Percentiles rank a stretch among this genome's conserved stretches.
These are phyloP conservation scores for Mallotus villosus DNA, from an alignment of 2,797 vertebrate species.

Conservation along the genomic window DNA sequence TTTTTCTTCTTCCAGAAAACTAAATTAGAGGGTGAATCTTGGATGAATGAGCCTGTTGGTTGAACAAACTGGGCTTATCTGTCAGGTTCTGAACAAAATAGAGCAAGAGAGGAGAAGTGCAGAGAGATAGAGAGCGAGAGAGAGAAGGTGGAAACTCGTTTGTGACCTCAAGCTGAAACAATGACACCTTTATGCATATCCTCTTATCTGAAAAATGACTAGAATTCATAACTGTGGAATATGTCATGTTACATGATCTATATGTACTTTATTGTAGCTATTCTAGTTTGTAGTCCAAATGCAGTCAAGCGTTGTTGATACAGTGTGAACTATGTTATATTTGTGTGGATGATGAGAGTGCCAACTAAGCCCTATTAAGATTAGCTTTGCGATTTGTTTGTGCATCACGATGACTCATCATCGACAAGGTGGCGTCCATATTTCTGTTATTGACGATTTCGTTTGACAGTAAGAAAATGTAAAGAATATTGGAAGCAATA, in stretches of 20 bases:
- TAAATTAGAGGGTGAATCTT: constrained; percentile 49
- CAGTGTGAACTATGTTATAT: constrained; percentile 87
- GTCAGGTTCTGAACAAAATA: constrained; percentile 59
- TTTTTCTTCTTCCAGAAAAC: constrained; percentile 50
- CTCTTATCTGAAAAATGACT: constrained; percentile 80
- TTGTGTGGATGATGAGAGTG: constrained; percentile 85
- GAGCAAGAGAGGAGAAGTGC: constrained; percentile 53
- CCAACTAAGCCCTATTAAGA: constrained; percentile 85
- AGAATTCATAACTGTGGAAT: constrained; percentile 82
- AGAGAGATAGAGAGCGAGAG: constrained; percentile 45
- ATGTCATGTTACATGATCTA: constrained; percentile 86
- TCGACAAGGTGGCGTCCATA: constrained; percentile 80
- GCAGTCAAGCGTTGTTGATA: constrained; percentile 84
- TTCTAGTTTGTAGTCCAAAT: constrained; percentile 87
- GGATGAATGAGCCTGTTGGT: constrained; percentile 53
- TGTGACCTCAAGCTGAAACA: constrained; percentile 79
- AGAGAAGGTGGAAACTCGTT: constrained; percentile 67
- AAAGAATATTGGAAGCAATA: constrained; percentile 88
- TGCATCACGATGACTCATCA: constrained; percentile 83
- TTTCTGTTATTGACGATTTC: constrained; percentile 83
- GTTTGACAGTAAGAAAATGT: constrained; percentile 84
- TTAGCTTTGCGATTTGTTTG: constrained; percentile 85
- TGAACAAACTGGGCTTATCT: constrained; percentile 49
- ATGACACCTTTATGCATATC: constrained; percentile 79
- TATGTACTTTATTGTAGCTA: constrained; percentile 85